Base-by-base conservation (phyloP, 2,888 invertebrate species). In the Desoria tigrina region DNA sequence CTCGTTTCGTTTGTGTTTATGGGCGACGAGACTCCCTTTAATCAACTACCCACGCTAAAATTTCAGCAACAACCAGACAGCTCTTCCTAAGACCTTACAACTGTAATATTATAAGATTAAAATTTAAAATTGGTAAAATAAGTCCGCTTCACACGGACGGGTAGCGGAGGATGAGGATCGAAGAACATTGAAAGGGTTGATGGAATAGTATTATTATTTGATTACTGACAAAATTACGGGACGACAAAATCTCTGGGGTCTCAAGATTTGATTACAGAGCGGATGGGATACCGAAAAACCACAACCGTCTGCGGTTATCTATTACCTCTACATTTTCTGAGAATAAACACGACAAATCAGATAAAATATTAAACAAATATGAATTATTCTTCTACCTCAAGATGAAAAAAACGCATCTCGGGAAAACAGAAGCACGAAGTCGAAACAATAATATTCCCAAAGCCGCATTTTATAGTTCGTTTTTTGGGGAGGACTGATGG, bases 321-420 rank as follows among this genome's bases (percentile, higher is more conserved):
- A 21, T 45, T 45, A 45, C n/a, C 24, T 51, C 51, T 9, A 21
- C 7, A 23, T 51, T 21, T 51, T 26, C 51, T 4, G 6, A 51
- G 26, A 24, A 51, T 3, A 18, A 51, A 26, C 14, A 51, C 24
- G 51, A 51, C 51, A 51, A 51, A 26, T 51, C 6, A 18, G 24
- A 21, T 24, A 51, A n/a, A n/a, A n/a, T n/a, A n/a, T n/a, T n/a
- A 51, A 51, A 51, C 51, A 51, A 51, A 51, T 51, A 51, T 51
- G 51, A 51, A 51, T 51, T 51, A 24, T 14, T 23, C 4, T 51
- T 26, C 6, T 24, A 11, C 51, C 51, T 21, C 18, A 45, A 16
- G 45, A 45, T 9, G 6, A 6, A 18, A 18, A 45, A 45, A 18
- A 45, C 4, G 4, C 6, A 6, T 9, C 6, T 16, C 21, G 6